Conservation (phyloP, 2,113 vertebrate species). For the Anarhynchus alexandrinus region DNA sequence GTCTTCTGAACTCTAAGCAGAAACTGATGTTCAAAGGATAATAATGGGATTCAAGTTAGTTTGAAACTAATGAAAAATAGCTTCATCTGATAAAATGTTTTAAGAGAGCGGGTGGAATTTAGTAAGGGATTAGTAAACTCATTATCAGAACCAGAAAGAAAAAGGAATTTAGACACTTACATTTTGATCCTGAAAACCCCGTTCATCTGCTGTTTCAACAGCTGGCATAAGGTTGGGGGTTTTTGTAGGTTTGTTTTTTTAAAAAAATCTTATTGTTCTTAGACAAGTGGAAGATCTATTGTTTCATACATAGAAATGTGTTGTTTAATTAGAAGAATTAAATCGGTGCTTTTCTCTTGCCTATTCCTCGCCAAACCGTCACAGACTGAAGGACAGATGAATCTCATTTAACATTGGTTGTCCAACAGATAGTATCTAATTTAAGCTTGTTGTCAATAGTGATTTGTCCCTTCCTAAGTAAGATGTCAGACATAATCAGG, state of each 20-base stretch:
- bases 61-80: neutral
- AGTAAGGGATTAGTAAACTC: neutral
- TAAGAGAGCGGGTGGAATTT: neutral
- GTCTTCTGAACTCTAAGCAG: neutral
- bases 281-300: neutral
- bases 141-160: neutral
- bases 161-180: neutral
- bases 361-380: neutral
- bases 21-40: neutral
- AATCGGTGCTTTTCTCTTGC: neutral
- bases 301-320: neutral
- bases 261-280: neutral
- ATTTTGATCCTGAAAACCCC: neutral
- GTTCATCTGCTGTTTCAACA: neutral
- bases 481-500: conserved; percentile 16
- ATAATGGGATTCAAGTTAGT: neutral
- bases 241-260: neutral
- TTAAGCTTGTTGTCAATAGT: conserved; percentile 9
- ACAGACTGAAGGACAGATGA: neutral
- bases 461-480: neutral
- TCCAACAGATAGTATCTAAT: neutral
- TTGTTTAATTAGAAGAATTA: neutral
- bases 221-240: accelerated
- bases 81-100: neutral
- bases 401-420: neutral